A percentile compares a stretch with the other conserved stretches of the same genome.
phyloP scores from a whole-genome alignment of 2,113 vertebrate species.

The Zingel zingel region DNA sequence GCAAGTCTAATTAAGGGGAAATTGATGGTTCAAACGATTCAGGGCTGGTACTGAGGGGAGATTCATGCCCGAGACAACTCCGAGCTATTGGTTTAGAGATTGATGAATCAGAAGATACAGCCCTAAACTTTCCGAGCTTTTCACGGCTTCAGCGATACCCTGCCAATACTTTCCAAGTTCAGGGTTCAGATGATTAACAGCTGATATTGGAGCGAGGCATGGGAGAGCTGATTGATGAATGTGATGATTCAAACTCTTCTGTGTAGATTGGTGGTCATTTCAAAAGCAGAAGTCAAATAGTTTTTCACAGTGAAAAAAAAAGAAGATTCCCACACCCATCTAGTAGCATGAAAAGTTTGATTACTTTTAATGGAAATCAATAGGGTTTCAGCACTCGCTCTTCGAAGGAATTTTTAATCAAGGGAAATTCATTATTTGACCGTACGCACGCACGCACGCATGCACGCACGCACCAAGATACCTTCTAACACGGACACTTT shows the following conservation, averaged over 20 bases:
- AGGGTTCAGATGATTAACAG: constrained; percentile 64
- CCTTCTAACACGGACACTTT: constrained; percentile 17
- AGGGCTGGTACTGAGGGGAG: constrained; percentile 71
- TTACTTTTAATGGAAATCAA: constrained; percentile 89
- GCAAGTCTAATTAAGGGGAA: constrained; percentile 76
- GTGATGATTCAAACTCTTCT: constrained; percentile 62
- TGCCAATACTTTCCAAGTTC: constrained; percentile 58
- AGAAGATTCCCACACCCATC: constrained; percentile 60
- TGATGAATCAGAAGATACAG: constrained; percentile 74
- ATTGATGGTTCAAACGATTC: constrained; percentile 82
- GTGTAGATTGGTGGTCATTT: constrained; percentile 68
- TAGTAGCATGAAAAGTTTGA: constrained; percentile 81
- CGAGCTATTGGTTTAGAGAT: constrained; percentile 74
- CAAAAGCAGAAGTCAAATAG: constrained; percentile 75
- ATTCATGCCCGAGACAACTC: constrained; percentile 75
- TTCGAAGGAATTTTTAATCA: constrained; percentile 81
- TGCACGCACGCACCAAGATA: constrained; percentile 16
- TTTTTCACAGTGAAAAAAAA: constrained; percentile 67
- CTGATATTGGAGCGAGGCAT: constrained; percentile 47
- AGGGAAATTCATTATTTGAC: constrained; percentile 83
- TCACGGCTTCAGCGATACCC: constrained; percentile 53
- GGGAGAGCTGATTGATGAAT: constrained; percentile 71
- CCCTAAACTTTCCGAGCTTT: constrained; percentile 65
- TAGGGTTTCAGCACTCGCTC: constrained; percentile 76
- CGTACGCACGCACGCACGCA: not conserved